phyloP scores from a whole-genome alignment of 2,888 invertebrate species.

The Syrphus vitripennis region DNA sequence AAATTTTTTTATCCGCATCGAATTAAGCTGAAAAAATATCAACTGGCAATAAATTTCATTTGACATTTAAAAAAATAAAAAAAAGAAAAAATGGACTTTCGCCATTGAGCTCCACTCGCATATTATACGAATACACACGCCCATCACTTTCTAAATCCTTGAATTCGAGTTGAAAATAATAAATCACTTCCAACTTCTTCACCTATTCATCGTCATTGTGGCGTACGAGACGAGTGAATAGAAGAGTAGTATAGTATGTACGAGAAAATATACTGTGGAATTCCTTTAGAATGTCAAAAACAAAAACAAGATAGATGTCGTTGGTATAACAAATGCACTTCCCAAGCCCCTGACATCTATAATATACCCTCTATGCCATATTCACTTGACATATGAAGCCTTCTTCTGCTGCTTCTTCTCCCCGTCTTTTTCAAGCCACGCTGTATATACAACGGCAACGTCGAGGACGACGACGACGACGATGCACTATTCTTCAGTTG shows the following conservation, averaged over 20 bases:
- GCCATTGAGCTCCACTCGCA: neutral
- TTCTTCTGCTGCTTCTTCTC: too few species aligned
- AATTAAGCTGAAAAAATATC: neutral
- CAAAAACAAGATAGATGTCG: slow-evolving; percentile 71
- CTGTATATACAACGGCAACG: neutral
- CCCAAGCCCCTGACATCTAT: slow-evolving; percentile 23
- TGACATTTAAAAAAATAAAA: neutral
- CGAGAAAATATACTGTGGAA: slow-evolving; percentile 24
- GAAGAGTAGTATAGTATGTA: neutral
- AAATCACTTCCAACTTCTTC: slow-evolving; percentile 68
- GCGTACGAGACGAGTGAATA: too few species aligned
- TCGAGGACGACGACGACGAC: neutral
- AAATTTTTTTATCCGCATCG: neutral
- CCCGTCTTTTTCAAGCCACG: neutral
- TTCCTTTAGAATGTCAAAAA: slow-evolving; percentile 70
- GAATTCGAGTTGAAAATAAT: slow-evolving; percentile 65
- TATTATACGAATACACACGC: neutral
- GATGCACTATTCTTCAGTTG: slow-evolving; percentile 51
- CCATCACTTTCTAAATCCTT: slow-evolving; percentile 40
- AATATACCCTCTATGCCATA: slow-evolving; percentile 11
- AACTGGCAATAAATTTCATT: neutral
- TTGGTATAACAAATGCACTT: slow-evolving; percentile 68
- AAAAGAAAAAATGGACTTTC: neutral
- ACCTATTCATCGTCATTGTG: slow-evolving; percentile 65
- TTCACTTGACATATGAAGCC: slow-evolving; percentile 52